Base-by-base conservation (phyloP, 2,113 vertebrate species). In the Megaleporinus macrocephalus region DNA sequence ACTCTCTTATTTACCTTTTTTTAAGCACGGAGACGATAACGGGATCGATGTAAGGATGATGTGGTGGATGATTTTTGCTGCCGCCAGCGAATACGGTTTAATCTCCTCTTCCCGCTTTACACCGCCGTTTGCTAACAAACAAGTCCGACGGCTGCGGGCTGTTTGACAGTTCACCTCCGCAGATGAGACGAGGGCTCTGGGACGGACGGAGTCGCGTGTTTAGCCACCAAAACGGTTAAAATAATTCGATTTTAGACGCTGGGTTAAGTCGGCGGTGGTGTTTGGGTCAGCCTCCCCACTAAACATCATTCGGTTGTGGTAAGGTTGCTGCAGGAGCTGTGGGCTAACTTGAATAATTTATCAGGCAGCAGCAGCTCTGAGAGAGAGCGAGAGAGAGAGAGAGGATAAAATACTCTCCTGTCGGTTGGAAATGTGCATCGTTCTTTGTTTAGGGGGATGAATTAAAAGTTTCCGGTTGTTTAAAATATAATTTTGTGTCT, bases 291-390 rank as follows among this genome's bases (percentile, higher is more conserved):
- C 82, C 57, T 75, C 79, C 61, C 59, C 61, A 76, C 33, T 41
- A 83, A 76, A 68, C 76, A 76, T 79, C 73, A 65, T 72, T 68
- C 29, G 41, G 36, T n/a, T 76, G 73, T 78, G 78, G 70, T 84
- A 88, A 84, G 41, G 83, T 83, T 85, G 88, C 71, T 86, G 90
- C 89, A 90, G 87, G 89, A 85, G 90, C 89, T 87, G 89, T 87
- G 87, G 87, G 86, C 84, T 62, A 36, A 55, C 79, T 77, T 94
- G 91, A 93, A 94, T 94, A 91, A 93, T 94, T 92, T 89, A 93
- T 91, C 78, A 91, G 90, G 85, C 77, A 87, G 57, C 29, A 79
- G 30, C 36, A 29, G 27, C 85, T 89, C 88, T 89, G 81, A 80
- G 79, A 80, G 81, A 84, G 88, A 89, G 57, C 78, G 80, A 85